These are phyloP conservation scores for Isaurus tuberculatus DNA, from an alignment of 92 coral and sea anemone genomes.

Conservation along the genomic window DNA sequence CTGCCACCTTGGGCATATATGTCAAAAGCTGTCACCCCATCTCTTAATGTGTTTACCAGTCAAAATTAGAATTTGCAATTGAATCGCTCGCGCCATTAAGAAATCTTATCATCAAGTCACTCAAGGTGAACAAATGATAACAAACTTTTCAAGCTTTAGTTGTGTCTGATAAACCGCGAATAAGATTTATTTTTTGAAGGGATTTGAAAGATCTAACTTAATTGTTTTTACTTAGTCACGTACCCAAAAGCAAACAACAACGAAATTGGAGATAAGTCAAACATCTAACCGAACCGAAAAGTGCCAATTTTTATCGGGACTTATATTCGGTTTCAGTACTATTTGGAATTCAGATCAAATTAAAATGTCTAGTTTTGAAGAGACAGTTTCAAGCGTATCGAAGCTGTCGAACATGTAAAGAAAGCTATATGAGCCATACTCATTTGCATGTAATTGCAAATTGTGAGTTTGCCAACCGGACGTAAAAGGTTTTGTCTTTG, in stretches of 20 bases:
- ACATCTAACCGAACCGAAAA: not conserved
- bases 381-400: not conserved
- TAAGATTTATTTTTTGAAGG: constrained; percentile 33
- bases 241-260: constrained; percentile 16
- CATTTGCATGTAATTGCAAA: constrained; percentile 16
- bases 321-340: not conserved
- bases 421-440: not conserved
- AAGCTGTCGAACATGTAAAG: not conserved
- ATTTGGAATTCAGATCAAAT: constrained; percentile 1
- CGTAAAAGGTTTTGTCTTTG: constrained; percentile 12
- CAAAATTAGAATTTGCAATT: constrained; percentile 65
- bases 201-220: constrained; percentile 26
- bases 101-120: constrained; percentile 35
- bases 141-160: constrained; percentile 26
- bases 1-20: constrained; percentile 56
- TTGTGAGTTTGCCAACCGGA: constrained; percentile 34
- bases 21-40: constrained; percentile 74
- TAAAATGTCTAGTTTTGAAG: not conserved
- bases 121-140: constrained; percentile 39
- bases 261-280: not conserved
- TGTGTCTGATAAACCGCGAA: constrained; percentile 35
- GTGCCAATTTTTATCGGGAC: not conserved
- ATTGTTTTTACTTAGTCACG: constrained; percentile 32
- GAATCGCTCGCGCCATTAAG: constrained; percentile 43
- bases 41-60: constrained; percentile 74